Evolutionary conservation across 2,888 invertebrate genomes (phyloP).

Genomic region (Drosophila kokeensis): DNA sequence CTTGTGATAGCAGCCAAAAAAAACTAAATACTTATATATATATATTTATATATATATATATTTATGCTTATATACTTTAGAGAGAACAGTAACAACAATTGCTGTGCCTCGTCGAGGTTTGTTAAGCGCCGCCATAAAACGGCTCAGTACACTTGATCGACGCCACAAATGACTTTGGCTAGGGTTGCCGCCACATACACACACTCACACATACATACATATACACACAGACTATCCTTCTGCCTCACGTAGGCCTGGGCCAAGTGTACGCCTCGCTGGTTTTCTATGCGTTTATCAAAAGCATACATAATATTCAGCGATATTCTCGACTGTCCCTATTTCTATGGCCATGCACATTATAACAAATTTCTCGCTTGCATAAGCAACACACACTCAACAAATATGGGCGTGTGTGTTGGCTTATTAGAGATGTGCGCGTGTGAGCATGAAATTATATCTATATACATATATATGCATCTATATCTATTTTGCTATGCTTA

Average conservation of each 20-base stretch:
- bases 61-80: conserved; percentile 4
- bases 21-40: conserved; percentile 11
- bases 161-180: conserved; percentile 75
- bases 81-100: conserved; percentile 38
- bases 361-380: conserved; percentile 82
- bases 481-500: neutral
- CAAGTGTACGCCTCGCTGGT: conserved; percentile 73
- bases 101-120: conserved; percentile 65
- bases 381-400: conserved; percentile 70
- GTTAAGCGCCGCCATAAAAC: conserved; percentile 80
- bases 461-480: neutral
- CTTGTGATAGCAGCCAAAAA: conserved; percentile 45
- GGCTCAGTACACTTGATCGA: conserved; percentile 80
- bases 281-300: conserved; percentile 80
- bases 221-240: neutral
- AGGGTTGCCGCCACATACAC: conserved; percentile 42
- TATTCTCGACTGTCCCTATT: conserved; percentile 43
- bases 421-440: conserved; percentile 54
- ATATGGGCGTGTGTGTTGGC: conserved; percentile 42
- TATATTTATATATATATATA: neutral
- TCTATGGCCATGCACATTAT: conserved; percentile 73
- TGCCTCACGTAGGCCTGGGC: conserved; percentile 49
- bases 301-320: conserved; percentile 67
- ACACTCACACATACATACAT: neutral
- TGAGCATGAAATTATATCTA: conserved; percentile 26